Base-by-base conservation (phyloP, 2,797 vertebrate genomes). In the Hypotaenidia philippensis region DNA sequence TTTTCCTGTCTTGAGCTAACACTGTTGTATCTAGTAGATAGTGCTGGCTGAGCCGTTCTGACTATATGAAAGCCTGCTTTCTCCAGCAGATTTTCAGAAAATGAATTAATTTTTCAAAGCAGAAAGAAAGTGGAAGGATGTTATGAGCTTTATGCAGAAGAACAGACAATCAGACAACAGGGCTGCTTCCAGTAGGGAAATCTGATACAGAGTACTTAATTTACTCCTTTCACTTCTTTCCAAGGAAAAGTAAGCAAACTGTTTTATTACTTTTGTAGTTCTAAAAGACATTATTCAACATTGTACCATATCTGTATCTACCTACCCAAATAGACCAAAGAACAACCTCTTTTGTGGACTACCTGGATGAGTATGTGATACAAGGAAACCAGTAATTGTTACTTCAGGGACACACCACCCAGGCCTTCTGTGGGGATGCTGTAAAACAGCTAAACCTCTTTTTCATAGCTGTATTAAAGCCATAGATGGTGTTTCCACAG, bases 331-430 rank as follows among this genome's bases (percentile, higher is more conserved):
- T 12, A 47, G 2, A 75, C 2, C 27, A 66, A 76, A 49, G 25
- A 87, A 6, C 1, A 44, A 4, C 16, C 49, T 81, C 9, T 40
- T 84, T 36, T 40, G 27, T 71, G 25, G 45, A 12, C 13, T 85
- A 5, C 55, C 18, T 84, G 27, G 78, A 22, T 6, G n/a, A 26
- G 8, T 6, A 60, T 52, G 40, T 38, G 47, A 14, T n/a, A 41
- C 5, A 45, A 40, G 22, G 47, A 75, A 50, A 40, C 3, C 19
- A 47, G 10, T 36, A 59, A 53, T 15, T 0, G 0, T 0, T 4
- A 26, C 23, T 60, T 56, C 40, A 78, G 40, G 47, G 11, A 2
- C 16, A 20, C 12, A 55, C 2, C 3, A 38, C 10, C 2, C 14
- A 8, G 4, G 5, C 4, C 10, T 15, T 55, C 34, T 5, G 1